A percentile compares a stretch with the other conserved stretches of the same genome.
phyloP scores from a whole-genome alignment of 2,113 vertebrate genomes.

The Oreochromis niloticus region DNA sequence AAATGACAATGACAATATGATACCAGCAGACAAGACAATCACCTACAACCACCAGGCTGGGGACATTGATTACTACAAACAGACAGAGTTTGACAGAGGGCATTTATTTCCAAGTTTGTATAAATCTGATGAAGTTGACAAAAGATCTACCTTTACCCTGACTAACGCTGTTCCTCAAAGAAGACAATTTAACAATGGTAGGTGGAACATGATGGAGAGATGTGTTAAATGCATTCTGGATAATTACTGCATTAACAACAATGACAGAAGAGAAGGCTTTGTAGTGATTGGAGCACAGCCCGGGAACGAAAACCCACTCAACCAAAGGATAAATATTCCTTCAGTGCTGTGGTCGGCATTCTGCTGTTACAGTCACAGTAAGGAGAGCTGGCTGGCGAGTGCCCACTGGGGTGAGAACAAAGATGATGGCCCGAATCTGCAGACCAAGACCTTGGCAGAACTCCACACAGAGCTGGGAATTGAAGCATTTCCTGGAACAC shows the following conservation, averaged over 20 bases:
- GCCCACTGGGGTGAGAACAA: background rate
- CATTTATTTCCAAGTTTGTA: background rate
- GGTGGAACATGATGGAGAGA: background rate
- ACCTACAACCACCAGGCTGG: too few species aligned
- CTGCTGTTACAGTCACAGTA: background rate
- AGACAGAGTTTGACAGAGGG: fast-evolving
- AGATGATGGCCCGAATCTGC: fast-evolving
- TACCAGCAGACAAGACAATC: too few species aligned
- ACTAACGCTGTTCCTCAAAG: background rate
- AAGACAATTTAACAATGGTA: background rate
- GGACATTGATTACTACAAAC: too few species aligned
- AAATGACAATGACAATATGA: too few species aligned
- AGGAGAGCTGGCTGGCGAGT: background rate
- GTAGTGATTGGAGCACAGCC: background rate
- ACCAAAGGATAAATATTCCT: background rate
- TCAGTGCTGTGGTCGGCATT: background rate
- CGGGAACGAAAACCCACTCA: too few species aligned
- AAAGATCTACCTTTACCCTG: background rate
- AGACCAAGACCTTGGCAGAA: background rate
- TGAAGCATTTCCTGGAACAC: too few species aligned
- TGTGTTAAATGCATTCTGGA: background rate
- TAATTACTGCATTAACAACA: background rate
- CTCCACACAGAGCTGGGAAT: background rate
- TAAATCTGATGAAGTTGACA: background rate
- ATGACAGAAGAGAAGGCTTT: fast-evolving